Evolutionary conservation across 2,888 invertebrate species (phyloP), one percentile per base, ranked within the genome.

Genomic region (Anagyrus pseudococci): DNA sequence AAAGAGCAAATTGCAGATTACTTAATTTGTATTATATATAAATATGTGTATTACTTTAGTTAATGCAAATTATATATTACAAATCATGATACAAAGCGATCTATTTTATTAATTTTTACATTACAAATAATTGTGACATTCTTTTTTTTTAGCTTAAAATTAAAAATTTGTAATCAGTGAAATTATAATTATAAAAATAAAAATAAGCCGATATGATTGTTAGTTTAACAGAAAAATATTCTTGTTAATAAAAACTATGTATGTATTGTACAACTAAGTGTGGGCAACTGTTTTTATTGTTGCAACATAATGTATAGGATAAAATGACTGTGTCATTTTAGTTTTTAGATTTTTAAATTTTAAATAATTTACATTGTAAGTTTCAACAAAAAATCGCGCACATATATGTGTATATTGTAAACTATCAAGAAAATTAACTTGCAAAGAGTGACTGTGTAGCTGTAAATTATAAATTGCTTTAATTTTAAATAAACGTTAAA

Each of bases 21-120:
- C 66, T 67, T 67, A 67, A 67, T 67, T 67, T 67, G 66, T 63
- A 67, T 63, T 67, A 63, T 63, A 58, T 63, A 61, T 63, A 63
- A 55, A 62, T 62, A 55, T 60, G 57, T 63, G 60, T 66, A 66
- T 53, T 66, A 62, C 56, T 52, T 37, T 62, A 66, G 59, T 53
- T 53, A 43, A 47, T 58, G 55, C 55, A 66, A 54, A 63, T 64
- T 63, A 37, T 40, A 61, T 63, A 67, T 61, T 57, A 61, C 61
- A 61, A 66, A 54, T 20, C 13, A 57, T 49, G n/a, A n/a, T n/a
- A 40, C 37, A 54, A 62, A 57, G 47, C 58, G 55, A 67, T 37
- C 46, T 59, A 66, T 59, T 62, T 62, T 66, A 62, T 49, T 37
- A 58, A 58, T 52, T 64, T 59, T 61, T 48, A 20, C 55, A 59